Evolutionary conservation across 2,113 vertebrate species (phyloP), one percentile per base, ranked within the genome.

Genomic region (Paratilapia polleni): DNA sequence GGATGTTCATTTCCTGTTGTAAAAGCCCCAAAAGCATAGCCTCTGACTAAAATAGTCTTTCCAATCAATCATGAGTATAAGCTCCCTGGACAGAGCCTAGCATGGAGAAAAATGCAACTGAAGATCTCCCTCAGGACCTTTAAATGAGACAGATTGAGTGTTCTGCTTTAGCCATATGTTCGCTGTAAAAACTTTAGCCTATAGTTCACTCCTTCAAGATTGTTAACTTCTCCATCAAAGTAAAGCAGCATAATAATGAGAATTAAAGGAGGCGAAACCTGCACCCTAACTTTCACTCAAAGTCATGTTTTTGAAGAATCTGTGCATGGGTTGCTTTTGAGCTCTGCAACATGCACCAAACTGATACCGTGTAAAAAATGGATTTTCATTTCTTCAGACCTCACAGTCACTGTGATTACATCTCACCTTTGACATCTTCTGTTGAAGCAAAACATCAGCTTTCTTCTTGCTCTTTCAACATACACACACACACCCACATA

Each of bases 1-100:
- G 74, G 68, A 89, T 12, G 26, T 84, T 82, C 63, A 88, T 94
- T 94, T 95, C 93, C 89, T 94, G 88, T 81, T 77, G 70, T 66
- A 86, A 90, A 87, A 82, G 52, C 52, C 70, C 75, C 78, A 81
- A 91, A 75, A 84, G 81, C 56, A 90, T 70, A 38, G 75, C 86
- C 84, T 61, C 59, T 75, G 79, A 89, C 87, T 26, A 85, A 90
- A 92, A 93, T 82, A 91, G 80, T 79, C 68, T 87, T 78, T 82
- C 70, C 77, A 91, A 93, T 95, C 90, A 92, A 91, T 94, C 92
- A 94, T 47, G 57, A 64, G 64, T 15, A 61, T 83, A 59, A 64
- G 19, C 82, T 82, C 77, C 63, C 74, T 54, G 62, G 80, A 90
- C 77, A 77, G 77, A 82, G 80, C 28, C 54, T 9, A 79, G 47